These are phyloP conservation scores for Danio tinwini DNA, from an alignment of 2,797 vertebrate genomes.

Conservation along the genomic window DNA sequence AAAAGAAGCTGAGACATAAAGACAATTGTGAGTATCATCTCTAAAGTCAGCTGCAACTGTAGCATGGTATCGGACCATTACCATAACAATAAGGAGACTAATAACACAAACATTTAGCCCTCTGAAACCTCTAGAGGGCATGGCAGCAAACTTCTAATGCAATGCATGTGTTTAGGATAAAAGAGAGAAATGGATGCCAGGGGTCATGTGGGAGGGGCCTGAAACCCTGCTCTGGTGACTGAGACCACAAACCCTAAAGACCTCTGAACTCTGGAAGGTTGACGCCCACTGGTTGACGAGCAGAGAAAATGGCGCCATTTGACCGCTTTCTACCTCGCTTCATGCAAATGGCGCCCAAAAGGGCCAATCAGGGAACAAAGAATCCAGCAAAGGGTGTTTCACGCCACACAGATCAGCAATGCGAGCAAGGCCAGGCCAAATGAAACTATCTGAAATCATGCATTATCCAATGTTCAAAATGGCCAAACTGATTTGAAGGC, in stretches of 20 bases:
- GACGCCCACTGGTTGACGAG: slow-evolving; percentile 47
- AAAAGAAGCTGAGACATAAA: background rate
- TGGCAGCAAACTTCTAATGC: slow-evolving; percentile 25
- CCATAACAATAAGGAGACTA: background rate
- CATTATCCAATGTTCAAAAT: background rate
- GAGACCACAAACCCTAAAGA: slow-evolving; percentile 49
- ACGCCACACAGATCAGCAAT: slow-evolving; percentile 10
- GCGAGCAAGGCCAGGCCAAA: background rate
- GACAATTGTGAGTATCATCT: slow-evolving; percentile 8
- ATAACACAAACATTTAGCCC: slow-evolving; percentile 3
- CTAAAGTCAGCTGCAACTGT: background rate
- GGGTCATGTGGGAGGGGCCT: slow-evolving; percentile 53
- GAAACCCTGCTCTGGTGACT: slow-evolving; percentile 8
- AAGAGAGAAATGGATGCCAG: slow-evolving; percentile 35
- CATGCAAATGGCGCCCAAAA: slow-evolving; percentile 48
- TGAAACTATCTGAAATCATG: background rate
- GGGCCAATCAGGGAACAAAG: slow-evolving; percentile 42
- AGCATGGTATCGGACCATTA: background rate
- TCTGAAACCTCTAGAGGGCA: slow-evolving; percentile 55
- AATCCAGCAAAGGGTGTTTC: slow-evolving; percentile 25
- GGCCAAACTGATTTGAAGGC: background rate
- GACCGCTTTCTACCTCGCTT: slow-evolving; percentile 15
- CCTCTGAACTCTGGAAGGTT: slow-evolving; percentile 57
- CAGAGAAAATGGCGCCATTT: slow-evolving; percentile 34
- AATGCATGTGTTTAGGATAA: slow-evolving; percentile 29